Base-by-base conservation (phyloP, 2,888 invertebrate species). In the Hyles lineata region DNA sequence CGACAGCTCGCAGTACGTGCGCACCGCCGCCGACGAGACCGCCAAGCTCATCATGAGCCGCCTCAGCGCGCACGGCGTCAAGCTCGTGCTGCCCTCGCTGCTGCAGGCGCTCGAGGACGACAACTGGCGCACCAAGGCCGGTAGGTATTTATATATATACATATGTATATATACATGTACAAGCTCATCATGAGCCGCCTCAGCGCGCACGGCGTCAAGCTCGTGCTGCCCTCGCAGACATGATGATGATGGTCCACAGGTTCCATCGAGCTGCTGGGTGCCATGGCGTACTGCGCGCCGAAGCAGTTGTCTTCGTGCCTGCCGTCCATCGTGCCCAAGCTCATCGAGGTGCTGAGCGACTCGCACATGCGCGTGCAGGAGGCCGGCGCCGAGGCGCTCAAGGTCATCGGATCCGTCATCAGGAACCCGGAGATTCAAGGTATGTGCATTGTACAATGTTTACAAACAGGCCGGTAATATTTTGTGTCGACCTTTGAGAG, bases 231-330 rank as follows among this genome's bases (percentile, higher is more conserved):
- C 0, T 97, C 98, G 76, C 97, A 97, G 81, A 99, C 99, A 35
- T 35, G 35, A 35, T 43, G 43, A 43, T 43, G 43, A 43, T 43
- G 11, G 1, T 43, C 1, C 11, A 6, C 88, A 97, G 98, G 99
- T 50, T 99, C 99, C 0, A 98, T 99, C 73, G 99, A 99, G 89
- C 93, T 99, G 72, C 95, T 99, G 35, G 99, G 99, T 15, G 98
- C 99, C 17, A 99, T 99, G 99, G 99, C 99, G 0, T 99, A 97
- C 93, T 99, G 99, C 92, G 99, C 99, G 0, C 99, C 99, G 0
- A 99, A 99, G 90, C 99, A 99, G 91, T 95, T 99, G 77, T 99
- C 99, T 6, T 98, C 99, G 0, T 99, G 99, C 90, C 95, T 99
- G 82, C 99, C 99, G 2, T 98, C 97, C 88, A 99, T 99, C 89